phyloP scores from a whole-genome alignment of 2,888 invertebrate species.

The Ceriagrion tenellum region DNA sequence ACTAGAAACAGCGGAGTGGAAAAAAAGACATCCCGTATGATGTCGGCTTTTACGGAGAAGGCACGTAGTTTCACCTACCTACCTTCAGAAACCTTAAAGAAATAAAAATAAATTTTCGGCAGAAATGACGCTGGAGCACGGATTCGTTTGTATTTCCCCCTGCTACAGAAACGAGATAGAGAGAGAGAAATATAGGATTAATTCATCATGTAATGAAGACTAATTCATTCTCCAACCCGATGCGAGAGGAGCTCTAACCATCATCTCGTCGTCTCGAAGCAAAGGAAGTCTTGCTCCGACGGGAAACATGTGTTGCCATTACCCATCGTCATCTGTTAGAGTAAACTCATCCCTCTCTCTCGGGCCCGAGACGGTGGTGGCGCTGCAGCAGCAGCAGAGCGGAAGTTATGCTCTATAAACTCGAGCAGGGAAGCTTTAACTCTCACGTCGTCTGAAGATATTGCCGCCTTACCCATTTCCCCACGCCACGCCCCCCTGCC shows the following conservation, averaged over 20 bases:
- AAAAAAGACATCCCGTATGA: too few species aligned
- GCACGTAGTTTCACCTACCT: too few species aligned
- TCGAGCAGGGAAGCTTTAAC: conserved; percentile 51
- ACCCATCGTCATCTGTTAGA: conserved; percentile 51
- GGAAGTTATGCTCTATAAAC: conserved; percentile 67
- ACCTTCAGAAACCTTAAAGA: too few species aligned
- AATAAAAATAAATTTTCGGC: too few species aligned
- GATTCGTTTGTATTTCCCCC: not conserved
- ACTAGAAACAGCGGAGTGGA: too few species aligned
- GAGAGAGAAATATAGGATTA: not conserved
- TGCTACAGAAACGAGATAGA: too few species aligned
- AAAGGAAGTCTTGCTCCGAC: not conserved
- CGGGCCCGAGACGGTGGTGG: not conserved
- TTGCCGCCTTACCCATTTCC: not conserved
- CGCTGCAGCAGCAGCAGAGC: conserved; percentile 13
- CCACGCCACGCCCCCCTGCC: not conserved
- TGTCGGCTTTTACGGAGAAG: too few species aligned
- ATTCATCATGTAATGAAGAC: not conserved
- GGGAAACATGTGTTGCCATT: conserved; percentile 58
- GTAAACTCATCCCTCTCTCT: conserved; percentile 52
- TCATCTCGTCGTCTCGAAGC: conserved; percentile 51
- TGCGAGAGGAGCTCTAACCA: not conserved
- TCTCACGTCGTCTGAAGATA: conserved; percentile 42
- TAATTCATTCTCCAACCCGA: not conserved
- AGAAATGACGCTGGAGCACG: too few species aligned